These are phyloP conservation scores for Sphaeridia pumilis DNA, from an alignment of 2,888 invertebrate species.

Conservation along the genomic window DNA sequence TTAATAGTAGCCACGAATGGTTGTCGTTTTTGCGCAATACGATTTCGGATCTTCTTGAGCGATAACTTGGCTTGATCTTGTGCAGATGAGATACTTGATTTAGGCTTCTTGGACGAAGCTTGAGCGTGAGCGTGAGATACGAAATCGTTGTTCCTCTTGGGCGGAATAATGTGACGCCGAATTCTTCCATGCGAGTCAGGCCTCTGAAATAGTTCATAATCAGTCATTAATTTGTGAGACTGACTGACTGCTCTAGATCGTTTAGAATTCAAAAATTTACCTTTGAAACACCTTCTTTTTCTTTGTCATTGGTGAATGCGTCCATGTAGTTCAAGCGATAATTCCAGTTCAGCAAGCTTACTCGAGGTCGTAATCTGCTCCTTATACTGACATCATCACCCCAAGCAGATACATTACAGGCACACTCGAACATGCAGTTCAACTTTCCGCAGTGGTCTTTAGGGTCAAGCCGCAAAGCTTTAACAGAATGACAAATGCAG, in stretches of 20 bases:
- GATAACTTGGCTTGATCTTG: not conserved
- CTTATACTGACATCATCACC: constrained; percentile 29
- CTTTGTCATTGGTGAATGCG: constrained; percentile 8
- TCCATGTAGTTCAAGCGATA: constrained; percentile 13
- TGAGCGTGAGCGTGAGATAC: constrained; percentile 8
- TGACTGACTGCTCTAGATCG: not conserved
- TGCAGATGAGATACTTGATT: not conserved
- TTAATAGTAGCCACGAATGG: not conserved
- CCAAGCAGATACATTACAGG: constrained; percentile 15
- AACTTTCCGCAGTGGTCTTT: constrained; percentile 26
- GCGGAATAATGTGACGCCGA: constrained; percentile 9
- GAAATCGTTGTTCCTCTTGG: constrained; percentile 13
- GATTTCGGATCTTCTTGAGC: constrained; percentile 1
- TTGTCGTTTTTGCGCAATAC: constrained; percentile 6
- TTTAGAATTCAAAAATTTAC: not conserved
- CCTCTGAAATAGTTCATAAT: not conserved
- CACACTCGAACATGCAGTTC: constrained; percentile 32
- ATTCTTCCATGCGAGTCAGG: not conserved
- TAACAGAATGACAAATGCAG: constrained; percentile 26
- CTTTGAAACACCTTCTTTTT: constrained; percentile 3
- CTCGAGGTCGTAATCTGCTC: constrained; percentile 29
- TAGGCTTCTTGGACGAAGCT: not conserved
- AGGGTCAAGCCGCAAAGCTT: not conserved
- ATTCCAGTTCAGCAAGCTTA: constrained; percentile 31
- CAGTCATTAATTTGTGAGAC: constrained; percentile 1